These are phyloP conservation scores for Tychaedon coryphoeus DNA, from an alignment of 2,113 vertebrate genomes.

Conservation along the genomic window DNA sequence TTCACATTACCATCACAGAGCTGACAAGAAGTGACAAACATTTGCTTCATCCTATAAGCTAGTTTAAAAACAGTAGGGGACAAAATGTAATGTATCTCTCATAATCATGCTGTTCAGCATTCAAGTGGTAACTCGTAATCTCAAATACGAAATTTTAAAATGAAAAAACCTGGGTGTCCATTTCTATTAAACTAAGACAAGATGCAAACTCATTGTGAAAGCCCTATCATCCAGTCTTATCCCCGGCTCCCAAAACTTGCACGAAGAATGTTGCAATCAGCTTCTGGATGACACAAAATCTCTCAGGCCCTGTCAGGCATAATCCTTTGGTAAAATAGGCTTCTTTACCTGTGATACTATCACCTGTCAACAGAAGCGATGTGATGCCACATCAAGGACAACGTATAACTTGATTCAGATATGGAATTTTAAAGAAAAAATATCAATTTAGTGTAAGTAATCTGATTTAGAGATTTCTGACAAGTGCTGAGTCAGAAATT, in stretches of 20 bases:
- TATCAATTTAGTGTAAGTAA: constrained; percentile 52
- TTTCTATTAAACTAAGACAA: constrained; percentile 45
- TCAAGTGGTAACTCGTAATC: neutral
- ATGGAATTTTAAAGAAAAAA: neutral
- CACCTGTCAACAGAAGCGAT: constrained; percentile 59
- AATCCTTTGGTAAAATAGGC: constrained; percentile 71
- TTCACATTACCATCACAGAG: neutral
- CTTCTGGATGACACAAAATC: constrained; percentile 63
- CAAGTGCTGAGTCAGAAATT: neutral
- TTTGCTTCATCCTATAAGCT: constrained; percentile 15
- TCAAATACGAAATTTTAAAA: constrained; percentile 37
- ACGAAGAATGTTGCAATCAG: constrained; percentile 40
- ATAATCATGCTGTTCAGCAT: neutral
- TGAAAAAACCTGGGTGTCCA: neutral
- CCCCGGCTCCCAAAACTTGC: constrained; percentile 40
- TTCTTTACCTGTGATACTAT: constrained; percentile 64
- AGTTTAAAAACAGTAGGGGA: constrained; percentile 42
- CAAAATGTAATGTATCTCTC: constrained; percentile 32
- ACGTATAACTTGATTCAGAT: constrained; percentile 20
- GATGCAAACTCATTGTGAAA: constrained; percentile 54
- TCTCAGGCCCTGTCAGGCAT: constrained; percentile 59
- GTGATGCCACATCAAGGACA: constrained; percentile 56
- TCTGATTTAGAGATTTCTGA: constrained; percentile 52
- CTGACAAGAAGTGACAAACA: constrained; percentile 59
- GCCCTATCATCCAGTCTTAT: constrained; percentile 53